Evolutionary conservation across 2,888 invertebrate genomes (phyloP), one percentile per base, ranked within the genome.

Genomic region (Philopedon plagiatum): DNA sequence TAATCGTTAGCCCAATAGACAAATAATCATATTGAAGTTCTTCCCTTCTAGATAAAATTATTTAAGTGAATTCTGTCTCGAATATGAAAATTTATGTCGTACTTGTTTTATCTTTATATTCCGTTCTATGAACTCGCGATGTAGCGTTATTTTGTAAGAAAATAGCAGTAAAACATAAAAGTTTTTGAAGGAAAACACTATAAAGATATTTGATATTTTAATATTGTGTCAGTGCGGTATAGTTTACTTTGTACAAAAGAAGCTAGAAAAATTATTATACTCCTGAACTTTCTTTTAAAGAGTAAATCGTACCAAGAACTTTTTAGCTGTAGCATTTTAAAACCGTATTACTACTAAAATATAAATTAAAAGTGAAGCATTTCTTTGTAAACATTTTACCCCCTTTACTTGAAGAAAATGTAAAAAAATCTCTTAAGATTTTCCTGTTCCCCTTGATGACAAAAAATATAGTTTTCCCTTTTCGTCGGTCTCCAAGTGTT

Each of bases 141-240:
- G 21, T 29, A 51, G 23, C 54, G 21, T 23, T 63, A 63, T 51
- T 63, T 63, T 29, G 34, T 23, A 34, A 15, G 46, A 15, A 21
- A 54, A 64, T 26, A 54, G 23, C 26, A 64, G 54, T 39, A 64
- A 54, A 54, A 39, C 41, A 39, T 54, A 54, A 49, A 39, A 64
- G 37, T 64, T 64, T 51, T 49, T 49, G 44, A 63, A 41, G 44
- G 18, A 51, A 29, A 63, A 39, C 64, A 54, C 54, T 54, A 26
- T 39, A 37, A 26, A 64, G 54, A 39, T 64, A 64, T 64, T 32
- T 64, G 64, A 64, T 64, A 64, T 39, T 64, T 54, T 64, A 51
- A 23, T 54, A 39, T 9, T 26, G 5, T 37, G 26, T 44, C 32
- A 32, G 32, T 15, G 23, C 9, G 13, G 4, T 13, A 32, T 32